phyloP scores from a whole-genome alignment of 2,797 vertebrate species.

The Ceryle rudis region DNA sequence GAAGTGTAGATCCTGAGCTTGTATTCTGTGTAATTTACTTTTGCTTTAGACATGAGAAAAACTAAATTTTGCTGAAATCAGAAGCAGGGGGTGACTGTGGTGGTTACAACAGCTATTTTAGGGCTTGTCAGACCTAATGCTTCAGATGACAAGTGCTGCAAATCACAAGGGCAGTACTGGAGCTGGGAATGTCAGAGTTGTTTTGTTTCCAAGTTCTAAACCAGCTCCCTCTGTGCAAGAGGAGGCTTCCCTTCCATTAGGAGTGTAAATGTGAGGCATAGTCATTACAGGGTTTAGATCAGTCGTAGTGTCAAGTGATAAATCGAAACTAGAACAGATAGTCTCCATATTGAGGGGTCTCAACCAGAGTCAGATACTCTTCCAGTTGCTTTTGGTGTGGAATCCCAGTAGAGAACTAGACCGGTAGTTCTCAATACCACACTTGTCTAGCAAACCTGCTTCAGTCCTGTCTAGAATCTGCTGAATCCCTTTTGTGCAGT shows the following conservation, averaged over 20 bases:
- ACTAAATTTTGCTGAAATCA: neutral
- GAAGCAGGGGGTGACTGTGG: neutral
- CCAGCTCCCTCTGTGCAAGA: neutral
- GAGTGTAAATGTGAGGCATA: neutral
- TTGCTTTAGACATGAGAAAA: neutral
- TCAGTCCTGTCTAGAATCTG: neutral
- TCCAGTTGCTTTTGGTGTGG: neutral
- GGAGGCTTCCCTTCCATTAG: neutral
- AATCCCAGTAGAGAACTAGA: neutral
- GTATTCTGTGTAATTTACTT: neutral
- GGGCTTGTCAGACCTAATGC: neutral
- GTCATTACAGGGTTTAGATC: neutral
- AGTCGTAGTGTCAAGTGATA: neutral
- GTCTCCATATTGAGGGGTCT: accelerated
- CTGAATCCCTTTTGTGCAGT: neutral
- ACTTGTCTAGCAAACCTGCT: neutral
- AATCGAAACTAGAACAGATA: neutral
- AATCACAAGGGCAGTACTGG: neutral
- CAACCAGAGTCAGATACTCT: neutral
- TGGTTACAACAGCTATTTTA: neutral
- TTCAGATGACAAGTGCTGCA: neutral
- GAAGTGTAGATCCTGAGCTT: neutral
- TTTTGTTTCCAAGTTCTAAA: neutral
- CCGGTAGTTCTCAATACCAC: neutral
- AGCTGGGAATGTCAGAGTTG: neutral